Percentiles rank a stretch among this genome's conserved stretches.
These are phyloP conservation scores for Dascyllus trimaculatus DNA, from an alignment of 2,113 vertebrate species.

Conservation along the genomic window DNA sequence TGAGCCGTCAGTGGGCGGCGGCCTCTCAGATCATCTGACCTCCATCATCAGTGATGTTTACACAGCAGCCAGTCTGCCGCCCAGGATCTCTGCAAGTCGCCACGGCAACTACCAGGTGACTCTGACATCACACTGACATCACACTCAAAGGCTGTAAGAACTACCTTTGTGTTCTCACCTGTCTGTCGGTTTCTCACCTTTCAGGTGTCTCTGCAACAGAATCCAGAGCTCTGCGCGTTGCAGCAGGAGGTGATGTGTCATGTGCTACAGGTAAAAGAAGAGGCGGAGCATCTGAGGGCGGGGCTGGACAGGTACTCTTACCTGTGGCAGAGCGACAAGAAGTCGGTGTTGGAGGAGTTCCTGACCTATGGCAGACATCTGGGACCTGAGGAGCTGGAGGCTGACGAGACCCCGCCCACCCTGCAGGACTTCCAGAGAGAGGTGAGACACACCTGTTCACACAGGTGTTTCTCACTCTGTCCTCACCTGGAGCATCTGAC, in stretches of 20 bases:
- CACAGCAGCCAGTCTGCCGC: not conserved
- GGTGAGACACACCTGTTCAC: slow-evolving; percentile 34
- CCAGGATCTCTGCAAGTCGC: slow-evolving; percentile 25
- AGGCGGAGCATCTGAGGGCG: slow-evolving; percentile 28
- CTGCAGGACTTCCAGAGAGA: slow-evolving; percentile 61
- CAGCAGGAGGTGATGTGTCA: slow-evolving; percentile 50
- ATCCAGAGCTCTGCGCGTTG: not conserved
- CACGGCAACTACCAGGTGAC: slow-evolving; percentile 46
- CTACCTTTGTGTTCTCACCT: not conserved
- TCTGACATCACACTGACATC: not conserved
- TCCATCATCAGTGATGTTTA: slow-evolving; percentile 54
- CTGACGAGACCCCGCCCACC: slow-evolving; percentile 7
- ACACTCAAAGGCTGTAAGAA: too few relatives aligned
- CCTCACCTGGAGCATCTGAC: not conserved
- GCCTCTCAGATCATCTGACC: slow-evolving; percentile 21
- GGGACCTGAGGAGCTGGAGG: slow-evolving; percentile 30
- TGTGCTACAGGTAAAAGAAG: slow-evolving; percentile 31
- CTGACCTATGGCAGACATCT: slow-evolving; percentile 50
- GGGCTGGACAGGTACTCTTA: slow-evolving; percentile 43
- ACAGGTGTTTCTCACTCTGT: not conserved
- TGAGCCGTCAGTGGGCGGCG: slow-evolving; percentile 13
- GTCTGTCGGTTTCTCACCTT: not conserved
- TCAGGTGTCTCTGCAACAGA: slow-evolving; percentile 46
- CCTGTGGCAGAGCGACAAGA: slow-evolving; percentile 53
- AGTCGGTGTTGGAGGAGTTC: slow-evolving; percentile 49